These are phyloP conservation scores for Aplocera efformata DNA, from an alignment of 2,888 invertebrate genomes.

Conservation along the genomic window DNA sequence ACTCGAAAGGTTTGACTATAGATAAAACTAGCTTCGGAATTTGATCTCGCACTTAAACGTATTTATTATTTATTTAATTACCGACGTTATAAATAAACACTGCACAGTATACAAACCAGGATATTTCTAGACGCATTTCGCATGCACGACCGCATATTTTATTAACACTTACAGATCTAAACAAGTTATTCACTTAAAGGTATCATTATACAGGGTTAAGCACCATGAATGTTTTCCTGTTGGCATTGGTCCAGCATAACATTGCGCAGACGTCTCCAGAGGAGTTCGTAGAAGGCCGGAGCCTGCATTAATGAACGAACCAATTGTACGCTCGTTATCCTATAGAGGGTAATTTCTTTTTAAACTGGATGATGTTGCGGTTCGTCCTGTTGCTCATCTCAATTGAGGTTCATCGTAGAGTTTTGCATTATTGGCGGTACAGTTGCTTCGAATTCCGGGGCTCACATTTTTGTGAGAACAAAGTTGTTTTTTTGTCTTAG, in stretches of 20 bases:
- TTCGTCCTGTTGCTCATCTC: not conserved
- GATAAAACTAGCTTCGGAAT: too few relatives aligned
- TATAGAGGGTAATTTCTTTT: conserved; percentile 7
- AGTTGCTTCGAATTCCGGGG: too few relatives aligned
- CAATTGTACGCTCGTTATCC: conserved; percentile 16
- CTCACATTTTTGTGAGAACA: too few relatives aligned
- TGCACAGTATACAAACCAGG: conserved; percentile 10
- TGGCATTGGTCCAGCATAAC: conserved; percentile 32
- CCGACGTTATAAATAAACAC: too few relatives aligned
- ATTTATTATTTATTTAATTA: too few relatives aligned
- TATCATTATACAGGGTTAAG: conserved; percentile 23
- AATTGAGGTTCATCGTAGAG: not conserved
- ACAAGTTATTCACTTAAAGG: conserved; percentile 18
- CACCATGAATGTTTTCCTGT: conserved; percentile 36
- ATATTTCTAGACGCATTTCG: conserved; percentile 17
- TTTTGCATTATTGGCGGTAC: too few relatives aligned
- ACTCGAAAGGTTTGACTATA: too few relatives aligned
- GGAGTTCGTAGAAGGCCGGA: conserved; percentile 30
- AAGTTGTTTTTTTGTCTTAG: too few relatives aligned
- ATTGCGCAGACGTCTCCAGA: conserved; percentile 23
- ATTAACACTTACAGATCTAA: conserved; percentile 16
- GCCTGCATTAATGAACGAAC: conserved; percentile 10
- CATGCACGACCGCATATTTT: conserved; percentile 18
- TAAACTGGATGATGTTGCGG: not conserved
- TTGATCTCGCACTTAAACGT: too few relatives aligned